A percentile compares a stretch with the other conserved stretches of the same genome.
These are phyloP conservation scores for Camelus bactrianus DNA, from an alignment of 2,113 vertebrate species.

Conservation along the genomic window DNA sequence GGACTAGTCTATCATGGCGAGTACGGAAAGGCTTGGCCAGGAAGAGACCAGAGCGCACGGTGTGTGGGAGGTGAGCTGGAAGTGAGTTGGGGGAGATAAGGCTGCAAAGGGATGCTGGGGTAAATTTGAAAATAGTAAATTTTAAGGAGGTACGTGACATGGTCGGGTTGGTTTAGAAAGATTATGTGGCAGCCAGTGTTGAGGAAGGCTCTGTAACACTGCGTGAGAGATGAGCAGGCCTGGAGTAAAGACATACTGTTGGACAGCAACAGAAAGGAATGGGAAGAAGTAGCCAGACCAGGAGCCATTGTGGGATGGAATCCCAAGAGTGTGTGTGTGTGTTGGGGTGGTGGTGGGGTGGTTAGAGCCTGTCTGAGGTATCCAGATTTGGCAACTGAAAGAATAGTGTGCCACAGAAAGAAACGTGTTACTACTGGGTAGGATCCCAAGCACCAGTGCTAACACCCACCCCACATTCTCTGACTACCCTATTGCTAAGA, in stretches of 20 bases:
- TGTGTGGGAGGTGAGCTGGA: background rate
- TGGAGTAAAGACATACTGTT: background rate
- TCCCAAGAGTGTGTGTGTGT: background rate
- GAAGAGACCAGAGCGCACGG: background rate
- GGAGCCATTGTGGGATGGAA: background rate
- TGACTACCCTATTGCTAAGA: background rate
- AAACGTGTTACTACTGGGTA: background rate
- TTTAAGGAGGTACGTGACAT: background rate
- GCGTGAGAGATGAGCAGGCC: background rate
- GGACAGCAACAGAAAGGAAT: background rate
- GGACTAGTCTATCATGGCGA: accelerated
- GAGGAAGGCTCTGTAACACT: background rate
- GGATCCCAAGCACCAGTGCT: background rate
- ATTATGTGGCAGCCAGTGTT: background rate
- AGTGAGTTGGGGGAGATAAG: too few relatives aligned
- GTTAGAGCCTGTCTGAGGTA: background rate
- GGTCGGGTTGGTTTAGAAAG: background rate
- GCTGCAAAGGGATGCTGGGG: background rate
- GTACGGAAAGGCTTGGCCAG: background rate
- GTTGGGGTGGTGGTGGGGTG: background rate
- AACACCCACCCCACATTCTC: background rate
- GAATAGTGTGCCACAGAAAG: background rate
- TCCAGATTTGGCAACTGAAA: too few relatives aligned
- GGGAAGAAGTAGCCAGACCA: background rate
- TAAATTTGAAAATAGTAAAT: background rate